These are phyloP conservation scores for Pheosia tremula DNA, from an alignment of 2,888 invertebrate species.

Conservation along the genomic window DNA sequence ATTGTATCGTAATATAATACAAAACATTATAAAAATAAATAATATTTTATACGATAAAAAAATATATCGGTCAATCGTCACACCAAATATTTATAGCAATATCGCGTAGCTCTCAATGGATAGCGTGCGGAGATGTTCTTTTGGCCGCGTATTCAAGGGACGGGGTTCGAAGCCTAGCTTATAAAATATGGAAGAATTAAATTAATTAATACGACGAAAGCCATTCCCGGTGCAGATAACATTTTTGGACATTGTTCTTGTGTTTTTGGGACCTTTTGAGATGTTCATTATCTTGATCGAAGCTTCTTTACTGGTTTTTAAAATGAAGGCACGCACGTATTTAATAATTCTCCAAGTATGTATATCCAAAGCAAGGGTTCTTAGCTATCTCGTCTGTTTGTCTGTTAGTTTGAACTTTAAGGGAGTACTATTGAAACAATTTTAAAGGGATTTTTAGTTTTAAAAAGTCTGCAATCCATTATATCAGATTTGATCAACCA, in stretches of 20 bases:
- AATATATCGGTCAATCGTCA: not conserved
- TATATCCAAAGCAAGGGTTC: too few relatives aligned
- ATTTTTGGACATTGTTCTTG: constrained; percentile 42
- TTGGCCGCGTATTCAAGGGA: constrained; percentile 36
- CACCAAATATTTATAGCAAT: not conserved
- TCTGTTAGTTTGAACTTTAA: too few relatives aligned
- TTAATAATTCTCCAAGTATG: too few relatives aligned
- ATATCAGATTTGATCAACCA: too few relatives aligned
- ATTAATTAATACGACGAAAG: constrained; percentile 56
- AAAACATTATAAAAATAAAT: not conserved
- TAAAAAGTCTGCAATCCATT: too few relatives aligned
- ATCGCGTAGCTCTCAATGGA: constrained; percentile 2
- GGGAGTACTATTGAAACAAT: too few relatives aligned
- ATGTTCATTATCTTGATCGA: constrained; percentile 6
- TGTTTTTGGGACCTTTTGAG: constrained; percentile 11
- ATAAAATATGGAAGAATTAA: constrained; percentile 67
- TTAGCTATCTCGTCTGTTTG: too few relatives aligned
- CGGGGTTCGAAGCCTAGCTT: constrained; percentile 46
- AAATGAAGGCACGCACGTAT: not conserved
- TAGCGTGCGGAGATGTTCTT: not conserved
- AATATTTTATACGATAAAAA: not conserved
- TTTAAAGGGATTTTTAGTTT: too few relatives aligned
- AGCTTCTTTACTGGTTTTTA: not conserved
- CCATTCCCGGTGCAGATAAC: constrained; percentile 31
- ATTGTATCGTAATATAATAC: not conserved